Evolutionary conservation across 2,888 invertebrate species (phyloP), one percentile per base, ranked within the genome.

Genomic region (Temnothorax rugatulus): DNA sequence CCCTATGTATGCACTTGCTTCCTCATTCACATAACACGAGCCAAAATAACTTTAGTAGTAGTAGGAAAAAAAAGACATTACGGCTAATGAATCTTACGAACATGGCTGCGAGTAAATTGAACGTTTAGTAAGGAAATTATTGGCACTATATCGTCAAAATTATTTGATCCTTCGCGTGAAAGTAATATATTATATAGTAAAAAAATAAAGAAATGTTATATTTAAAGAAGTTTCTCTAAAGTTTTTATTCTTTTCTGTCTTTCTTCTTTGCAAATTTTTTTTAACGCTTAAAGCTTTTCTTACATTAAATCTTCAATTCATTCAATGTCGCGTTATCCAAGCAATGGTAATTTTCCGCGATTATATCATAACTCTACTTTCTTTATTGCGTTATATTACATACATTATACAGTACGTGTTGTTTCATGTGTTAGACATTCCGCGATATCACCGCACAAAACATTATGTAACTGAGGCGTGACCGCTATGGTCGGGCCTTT

Each of bases 401-500:
- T 15, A 18, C 34, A 18, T 34, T 34, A 41, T 52, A 50, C 1
- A 15, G 13, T 44, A 18, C 44, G 47, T 69, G 25, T 79, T 71
- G 18, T 25, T 69, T 71, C 59, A 5, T 44, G 47, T 71, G 57
- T 79, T 57, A 57, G 13, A 47, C 47, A 71, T 47, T 18, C 34
- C 38, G 41, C 47, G 38, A 69, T 69, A 79, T 52, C 44, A 9
- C 34, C 44, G 47, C 25, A 50, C 59, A 71, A 71, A 81, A 81
- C 47, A 71, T 71, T 81, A 81, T 47, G 25, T 59, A 81, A 79
- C 54, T 50, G 68, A 77, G 68, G 54, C 73, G 59, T 81, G 59
- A 81, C 47, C 18, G 47, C 54, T 18, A 47, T n/a, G 34, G 69
- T 38, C 79, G 73, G n/a, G 38, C 13, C 73, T 81, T 81, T 81